Conservation (phyloP, 1,140 invertebrate species). For the Apis cerana region DNA sequence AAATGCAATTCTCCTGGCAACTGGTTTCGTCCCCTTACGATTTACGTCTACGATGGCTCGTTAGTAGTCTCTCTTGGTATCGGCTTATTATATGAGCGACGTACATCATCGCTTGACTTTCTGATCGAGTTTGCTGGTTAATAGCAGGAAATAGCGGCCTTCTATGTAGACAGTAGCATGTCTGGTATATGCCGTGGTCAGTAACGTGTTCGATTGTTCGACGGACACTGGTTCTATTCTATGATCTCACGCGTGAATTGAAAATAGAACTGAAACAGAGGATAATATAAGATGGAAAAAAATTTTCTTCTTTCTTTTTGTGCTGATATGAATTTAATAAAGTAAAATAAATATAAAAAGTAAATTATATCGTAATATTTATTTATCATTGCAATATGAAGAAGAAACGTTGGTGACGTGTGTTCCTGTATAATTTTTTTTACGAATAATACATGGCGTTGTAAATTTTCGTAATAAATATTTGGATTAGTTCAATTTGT, state of each 20-base stretch:
- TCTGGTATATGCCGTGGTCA: constrained; percentile 12
- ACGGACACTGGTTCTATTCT: not conserved
- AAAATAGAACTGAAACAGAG: not conserved
- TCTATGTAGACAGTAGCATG: constrained; percentile 28
- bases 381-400: not conserved
- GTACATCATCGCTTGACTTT: constrained; percentile 48
- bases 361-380: not conserved
- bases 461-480: not conserved
- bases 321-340: not conserved
- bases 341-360: not conserved
- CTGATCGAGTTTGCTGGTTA: constrained; percentile 40
- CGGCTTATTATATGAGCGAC: constrained; percentile 41
- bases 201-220: constrained; percentile 34
- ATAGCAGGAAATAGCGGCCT: constrained; percentile 50
- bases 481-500: not conserved
- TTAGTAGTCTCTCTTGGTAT: constrained; percentile 45
- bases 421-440: rapidly evolving
- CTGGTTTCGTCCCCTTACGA: not conserved
- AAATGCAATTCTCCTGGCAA: constrained; percentile 14
- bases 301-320: not conserved
- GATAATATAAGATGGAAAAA: not conserved
- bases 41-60: constrained; percentile 34
- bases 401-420: not conserved
- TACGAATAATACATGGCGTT: too few species aligned
- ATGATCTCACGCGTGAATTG: not conserved